Conservation (phyloP, 2,888 invertebrate genomes). For the Tetragonisca angustula region DNA sequence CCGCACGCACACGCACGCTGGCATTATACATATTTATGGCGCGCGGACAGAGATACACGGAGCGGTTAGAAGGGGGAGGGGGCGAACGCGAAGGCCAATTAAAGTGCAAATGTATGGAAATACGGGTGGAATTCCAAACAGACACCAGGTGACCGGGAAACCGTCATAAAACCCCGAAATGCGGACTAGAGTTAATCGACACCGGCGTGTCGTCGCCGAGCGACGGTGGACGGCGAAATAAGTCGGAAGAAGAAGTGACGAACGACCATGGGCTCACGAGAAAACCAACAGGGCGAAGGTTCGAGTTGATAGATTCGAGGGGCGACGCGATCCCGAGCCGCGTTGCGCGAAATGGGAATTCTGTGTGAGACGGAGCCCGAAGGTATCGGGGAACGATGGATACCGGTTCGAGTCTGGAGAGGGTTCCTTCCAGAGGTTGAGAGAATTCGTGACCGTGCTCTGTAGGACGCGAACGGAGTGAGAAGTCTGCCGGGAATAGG, state of each 20-base stretch:
- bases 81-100: conserved; percentile 77
- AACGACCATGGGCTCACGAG: neutral
- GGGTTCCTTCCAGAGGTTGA: neutral
- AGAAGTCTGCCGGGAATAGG: neutral
- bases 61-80: conserved; percentile 10
- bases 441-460: neutral
- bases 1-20: neutral
- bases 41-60: conserved; percentile 47
- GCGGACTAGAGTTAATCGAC: conserved; percentile 63
- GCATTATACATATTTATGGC: conserved; percentile 75
- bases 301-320: conserved; percentile 26
- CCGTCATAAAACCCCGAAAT: conserved; percentile 72
- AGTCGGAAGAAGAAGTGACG: neutral
- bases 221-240: too few species aligned
- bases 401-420: neutral
- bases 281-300: neutral
- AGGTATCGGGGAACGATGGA: neutral
- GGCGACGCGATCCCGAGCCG: neutral
- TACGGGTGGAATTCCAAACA: conserved; percentile 78
- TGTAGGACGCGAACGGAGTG: neutral
- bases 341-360: conserved; percentile 20
- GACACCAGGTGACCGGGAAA: conserved; percentile 76
- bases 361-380: neutral
- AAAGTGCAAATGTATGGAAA: conserved; percentile 83
- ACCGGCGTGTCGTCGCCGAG: neutral